Evolutionary conservation across 2,888 invertebrate species (phyloP).

Genomic region (Leptopilina myrica): DNA sequence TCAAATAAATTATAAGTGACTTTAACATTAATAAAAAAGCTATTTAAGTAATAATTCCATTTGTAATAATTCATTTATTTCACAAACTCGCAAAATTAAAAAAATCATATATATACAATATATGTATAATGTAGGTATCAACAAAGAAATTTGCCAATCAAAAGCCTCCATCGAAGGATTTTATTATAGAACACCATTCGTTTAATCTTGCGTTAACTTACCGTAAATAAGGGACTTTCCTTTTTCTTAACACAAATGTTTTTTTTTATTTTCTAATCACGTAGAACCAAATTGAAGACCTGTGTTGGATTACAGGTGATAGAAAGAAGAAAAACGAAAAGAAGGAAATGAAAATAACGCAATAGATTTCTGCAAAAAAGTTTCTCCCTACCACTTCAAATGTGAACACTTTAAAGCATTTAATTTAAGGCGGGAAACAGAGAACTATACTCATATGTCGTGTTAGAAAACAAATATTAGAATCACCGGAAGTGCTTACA

Average conservation of each 20-base stretch:
- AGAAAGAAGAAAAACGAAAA: not conserved
- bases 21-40: too few species aligned
- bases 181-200: too few species aligned
- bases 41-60: too few species aligned
- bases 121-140: too few species aligned
- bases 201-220: constrained; percentile 53
- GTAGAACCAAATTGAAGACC: not conserved
- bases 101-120: too few species aligned
- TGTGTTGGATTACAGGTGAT: not conserved
- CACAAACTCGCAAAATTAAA: too few species aligned
- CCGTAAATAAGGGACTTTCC: constrained; percentile 71
- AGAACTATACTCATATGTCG: constrained; percentile 39
- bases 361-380: not conserved
- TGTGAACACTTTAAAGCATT: not conserved
- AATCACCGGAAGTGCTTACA: constrained; percentile 17
- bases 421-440: constrained; percentile 37
- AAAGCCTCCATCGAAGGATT: too few species aligned
- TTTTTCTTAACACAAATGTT: constrained; percentile 33
- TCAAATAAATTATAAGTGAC: too few species aligned
- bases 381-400: not conserved
- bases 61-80: too few species aligned
- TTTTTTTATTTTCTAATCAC: not conserved
- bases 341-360: not conserved
- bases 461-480: constrained; percentile 23
- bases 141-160: too few species aligned